phyloP scores from a whole-genome alignment of 2,797 vertebrate species.

The Apogon talboti region DNA sequence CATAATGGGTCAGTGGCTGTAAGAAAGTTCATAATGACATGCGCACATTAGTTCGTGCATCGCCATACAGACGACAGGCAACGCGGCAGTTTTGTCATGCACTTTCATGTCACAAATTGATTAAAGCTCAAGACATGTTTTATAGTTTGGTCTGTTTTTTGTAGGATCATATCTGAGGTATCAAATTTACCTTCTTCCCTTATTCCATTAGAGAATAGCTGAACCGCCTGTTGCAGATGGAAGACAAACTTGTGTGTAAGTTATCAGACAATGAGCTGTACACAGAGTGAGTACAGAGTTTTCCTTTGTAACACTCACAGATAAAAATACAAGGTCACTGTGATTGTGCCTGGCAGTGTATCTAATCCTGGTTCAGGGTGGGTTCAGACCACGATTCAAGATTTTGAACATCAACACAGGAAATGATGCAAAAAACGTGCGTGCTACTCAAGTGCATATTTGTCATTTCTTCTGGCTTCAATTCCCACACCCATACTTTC shows the following conservation, averaged over 20 bases:
- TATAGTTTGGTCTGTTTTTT: conserved; percentile 7
- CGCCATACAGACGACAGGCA: conserved; percentile 20
- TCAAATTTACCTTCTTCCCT: conserved; percentile 77
- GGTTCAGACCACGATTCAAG: neutral
- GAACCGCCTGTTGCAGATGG: conserved; percentile 73
- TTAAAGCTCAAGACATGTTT: neutral
- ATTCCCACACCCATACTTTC: conserved; percentile 29
- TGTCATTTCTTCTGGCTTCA: conserved; percentile 61
- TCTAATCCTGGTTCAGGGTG: neutral
- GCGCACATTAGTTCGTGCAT: conserved; percentile 38
- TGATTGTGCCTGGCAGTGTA: neutral
- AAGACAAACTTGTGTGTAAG: conserved; percentile 62
- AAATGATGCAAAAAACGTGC: conserved; percentile 52
- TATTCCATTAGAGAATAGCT: conserved; percentile 81
- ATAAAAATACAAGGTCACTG: conserved; percentile 32
- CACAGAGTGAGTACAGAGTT: neutral
- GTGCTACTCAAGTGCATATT: conserved; percentile 26
- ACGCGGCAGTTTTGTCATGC: conserved; percentile 48
- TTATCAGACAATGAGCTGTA: conserved; percentile 1
- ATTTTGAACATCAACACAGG: conserved; percentile 70
- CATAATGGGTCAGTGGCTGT: conserved; percentile 3
- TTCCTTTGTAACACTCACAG: neutral
- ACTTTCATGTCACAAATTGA: conserved; percentile 28
- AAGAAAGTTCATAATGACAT: conserved; percentile 12
- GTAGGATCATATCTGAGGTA: neutral